Base-by-base conservation (phyloP, 2,888 invertebrate genomes). In the Leptarthrus brevirostris region DNA sequence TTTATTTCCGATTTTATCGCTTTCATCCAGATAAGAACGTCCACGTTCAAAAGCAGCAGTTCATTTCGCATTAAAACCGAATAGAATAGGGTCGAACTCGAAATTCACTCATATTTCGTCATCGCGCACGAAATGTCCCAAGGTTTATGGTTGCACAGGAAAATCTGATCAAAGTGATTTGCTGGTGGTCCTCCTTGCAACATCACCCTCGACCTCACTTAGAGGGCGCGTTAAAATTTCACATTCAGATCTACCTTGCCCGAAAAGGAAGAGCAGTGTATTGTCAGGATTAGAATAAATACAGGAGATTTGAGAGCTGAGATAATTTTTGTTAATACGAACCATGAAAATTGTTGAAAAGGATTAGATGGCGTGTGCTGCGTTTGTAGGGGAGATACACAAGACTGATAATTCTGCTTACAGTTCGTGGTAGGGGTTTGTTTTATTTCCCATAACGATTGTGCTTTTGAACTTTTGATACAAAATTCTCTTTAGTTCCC, bases 311-410 rank as follows among this genome's bases (percentile, higher is more conserved):
- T 44, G 12, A 44, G 44, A 44, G 12, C n/a, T 1, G 16, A 44
- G 44, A 44, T 44, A 44, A 44, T 44, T 44, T 44, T 44, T 44
- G 44, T 44, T 44, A 44, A 44, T 44, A 44, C n/a, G 44, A 44
- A 14, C 44, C 44, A 44, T 44, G 44, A 44, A 44, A 44, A 44
- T 44, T 44, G 44, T 44, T 44, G 44, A 44, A 44, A 44, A 44
- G 44, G 44, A 44, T 44, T 44, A 8, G n/a, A 30, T 6, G 30
- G 8, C 30, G 8, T 30, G 30, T 30, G 30, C 30, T 8, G 5
- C 4, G 30, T 30, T 8, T 30, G 30, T 4, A 30, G 5, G 30
- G 30, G 30, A 30, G 30, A 30, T 30, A 6, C 8, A 4, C 30
- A 0, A 8, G 8, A 30, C 8, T 30, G 30, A 30, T 30, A 30